Evolutionary conservation across 2,113 vertebrate species (phyloP).

Genomic region (Rynchops niger): DNA sequence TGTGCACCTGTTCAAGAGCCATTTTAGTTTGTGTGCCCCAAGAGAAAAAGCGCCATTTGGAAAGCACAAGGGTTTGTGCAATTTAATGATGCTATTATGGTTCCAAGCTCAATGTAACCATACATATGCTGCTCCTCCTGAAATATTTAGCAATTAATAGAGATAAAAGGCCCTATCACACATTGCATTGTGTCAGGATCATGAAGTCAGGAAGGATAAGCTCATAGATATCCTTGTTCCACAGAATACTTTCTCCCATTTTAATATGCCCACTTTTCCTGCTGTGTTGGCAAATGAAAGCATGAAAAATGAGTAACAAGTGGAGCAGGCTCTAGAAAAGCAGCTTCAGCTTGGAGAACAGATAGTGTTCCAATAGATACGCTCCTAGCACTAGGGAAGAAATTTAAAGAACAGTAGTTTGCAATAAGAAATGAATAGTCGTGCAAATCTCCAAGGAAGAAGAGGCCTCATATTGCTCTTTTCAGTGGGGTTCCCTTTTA

Average conservation of each 20-base stretch:
- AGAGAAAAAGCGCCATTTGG: constrained; percentile 8
- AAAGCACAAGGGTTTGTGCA: neutral
- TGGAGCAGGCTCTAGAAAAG: neutral
- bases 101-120: neutral
- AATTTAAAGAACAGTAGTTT: neutral
- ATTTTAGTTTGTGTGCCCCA: neutral
- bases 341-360: neutral
- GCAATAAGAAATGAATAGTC: neutral
- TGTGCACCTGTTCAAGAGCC: constrained; percentile 19
- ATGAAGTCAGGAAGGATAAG: neutral
- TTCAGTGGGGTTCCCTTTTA: constrained; percentile 2
- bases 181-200: neutral
- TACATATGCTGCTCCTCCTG: constrained; percentile 1
- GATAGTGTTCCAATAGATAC: neutral
- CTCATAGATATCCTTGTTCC: neutral
- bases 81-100: neutral
- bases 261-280: neutral
- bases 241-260: neutral
- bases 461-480: neutral
- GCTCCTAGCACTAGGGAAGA: neutral
- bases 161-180: neutral
- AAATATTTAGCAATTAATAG: constrained; percentile 48
- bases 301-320: neutral
- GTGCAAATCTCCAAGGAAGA: neutral
- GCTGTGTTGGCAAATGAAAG: neutral